A percentile compares a stretch with the other conserved stretches of the same genome.
phyloP scores from a whole-genome alignment of 2,113 vertebrate species.

The Ochotona curzoniae region DNA sequence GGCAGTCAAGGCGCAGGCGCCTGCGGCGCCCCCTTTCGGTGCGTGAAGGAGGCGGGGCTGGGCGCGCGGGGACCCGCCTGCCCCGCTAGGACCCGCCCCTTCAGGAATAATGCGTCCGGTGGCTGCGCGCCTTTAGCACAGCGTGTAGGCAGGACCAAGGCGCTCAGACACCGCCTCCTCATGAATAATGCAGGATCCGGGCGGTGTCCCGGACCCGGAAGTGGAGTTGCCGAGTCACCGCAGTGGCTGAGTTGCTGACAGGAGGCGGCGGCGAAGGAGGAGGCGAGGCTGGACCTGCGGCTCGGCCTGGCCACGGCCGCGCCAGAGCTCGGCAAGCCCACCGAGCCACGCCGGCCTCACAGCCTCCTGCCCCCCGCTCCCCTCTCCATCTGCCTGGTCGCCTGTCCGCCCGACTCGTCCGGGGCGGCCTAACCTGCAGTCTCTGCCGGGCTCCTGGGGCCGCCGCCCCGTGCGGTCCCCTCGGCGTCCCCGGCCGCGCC shows the following conservation, averaged over 20 bases:
- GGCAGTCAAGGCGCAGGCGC: constrained; percentile 69
- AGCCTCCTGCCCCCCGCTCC: not conserved
- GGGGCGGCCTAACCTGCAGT: constrained; percentile 73
- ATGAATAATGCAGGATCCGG: constrained; percentile 75
- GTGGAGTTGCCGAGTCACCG: constrained; percentile 85
- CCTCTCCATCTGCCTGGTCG: not conserved
- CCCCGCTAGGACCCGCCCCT: not conserved
- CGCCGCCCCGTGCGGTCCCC: constrained; percentile 55
- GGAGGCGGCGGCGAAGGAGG: constrained; percentile 81
- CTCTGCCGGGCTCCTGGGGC: constrained; percentile 72
- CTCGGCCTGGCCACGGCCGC: constrained; percentile 52
- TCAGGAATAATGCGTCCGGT: rapidly evolving
- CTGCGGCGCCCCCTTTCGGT: not conserved
- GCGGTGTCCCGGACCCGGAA: constrained; percentile 80
- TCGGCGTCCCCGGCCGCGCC: constrained; percentile 72
- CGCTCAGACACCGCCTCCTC: constrained; percentile 63
- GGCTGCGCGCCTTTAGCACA: not conserved
- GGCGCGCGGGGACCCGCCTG: rapidly evolving
- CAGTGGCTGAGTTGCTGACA: constrained; percentile 82
- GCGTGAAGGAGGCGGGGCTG: not conserved
- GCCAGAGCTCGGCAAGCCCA: constrained; percentile 46
- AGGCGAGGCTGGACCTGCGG: constrained; percentile 76
- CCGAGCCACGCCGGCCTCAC: constrained; percentile 49
- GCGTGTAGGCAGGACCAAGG: constrained; percentile 47
- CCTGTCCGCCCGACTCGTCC: constrained; percentile 27